Percentiles rank a stretch among this genome's conserved stretches.
Evolutionary conservation across 2,888 invertebrate species (phyloP).

Genomic region (Lingula anatina): DNA sequence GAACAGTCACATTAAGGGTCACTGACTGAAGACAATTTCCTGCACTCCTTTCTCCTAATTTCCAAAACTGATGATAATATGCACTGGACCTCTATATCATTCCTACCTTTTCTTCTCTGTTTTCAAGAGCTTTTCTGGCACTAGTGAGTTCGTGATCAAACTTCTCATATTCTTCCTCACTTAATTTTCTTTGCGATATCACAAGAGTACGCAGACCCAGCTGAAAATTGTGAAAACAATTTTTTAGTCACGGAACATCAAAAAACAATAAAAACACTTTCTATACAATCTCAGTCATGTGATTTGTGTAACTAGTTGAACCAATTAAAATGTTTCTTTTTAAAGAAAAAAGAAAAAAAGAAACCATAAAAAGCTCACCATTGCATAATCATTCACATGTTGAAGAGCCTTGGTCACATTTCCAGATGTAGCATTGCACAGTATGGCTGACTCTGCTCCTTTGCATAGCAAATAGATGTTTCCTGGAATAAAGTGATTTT

Average conservation of each 20-base stretch:
- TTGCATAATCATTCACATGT: slow-evolving; percentile 58
- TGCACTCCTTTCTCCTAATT: no score
- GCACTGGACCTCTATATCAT: background rate
- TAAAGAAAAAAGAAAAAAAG: no score
- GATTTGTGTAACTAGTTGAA: background rate
- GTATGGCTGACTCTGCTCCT: slow-evolving; percentile 74
- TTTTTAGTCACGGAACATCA: slow-evolving; percentile 4
- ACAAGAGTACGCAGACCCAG: slow-evolving; percentile 77
- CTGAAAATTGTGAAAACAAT: slow-evolving; percentile 15
- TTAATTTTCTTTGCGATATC: slow-evolving; percentile 59
- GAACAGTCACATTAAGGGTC: no score
- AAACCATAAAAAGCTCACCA: slow-evolving; percentile 47
- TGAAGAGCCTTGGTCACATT: slow-evolving; percentile 43
- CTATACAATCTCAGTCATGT: background rate
- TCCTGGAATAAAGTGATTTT: slow-evolving; percentile 39
- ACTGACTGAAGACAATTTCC: no score
- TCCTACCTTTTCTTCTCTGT: slow-evolving; percentile 52
- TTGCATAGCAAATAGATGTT: slow-evolving; percentile 72
- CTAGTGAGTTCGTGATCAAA: slow-evolving; percentile 48
- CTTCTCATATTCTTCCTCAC: slow-evolving; percentile 62
- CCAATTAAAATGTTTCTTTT: no score
- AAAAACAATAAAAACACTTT: background rate
- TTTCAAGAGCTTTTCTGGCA: slow-evolving; percentile 54
- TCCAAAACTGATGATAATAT: no score
- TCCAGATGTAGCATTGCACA: slow-evolving; percentile 60